Evolutionary conservation across 2,113 vertebrate genomes (phyloP), one percentile per base, ranked within the genome.

Genomic region (Otolemur garnettii): DNA sequence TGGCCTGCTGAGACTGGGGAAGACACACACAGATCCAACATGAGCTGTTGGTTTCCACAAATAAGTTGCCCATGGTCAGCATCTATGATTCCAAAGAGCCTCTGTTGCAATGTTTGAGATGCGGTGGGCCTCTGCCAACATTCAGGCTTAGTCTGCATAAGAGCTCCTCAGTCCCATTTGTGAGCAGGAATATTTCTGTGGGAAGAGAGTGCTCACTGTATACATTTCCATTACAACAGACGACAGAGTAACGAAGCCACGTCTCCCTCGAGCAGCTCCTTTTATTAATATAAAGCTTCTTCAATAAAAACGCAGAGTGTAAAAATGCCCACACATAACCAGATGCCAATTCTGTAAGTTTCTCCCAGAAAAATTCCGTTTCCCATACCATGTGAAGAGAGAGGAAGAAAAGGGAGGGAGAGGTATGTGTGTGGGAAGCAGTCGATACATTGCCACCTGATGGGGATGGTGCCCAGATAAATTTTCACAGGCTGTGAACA

Each of bases 271-370:
- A 97, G 94, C 60, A 87, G 24, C 26, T 53, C 59, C n/a, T 91
- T 94, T 92, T 59, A 96, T 55, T 91, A 98, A 97, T 59, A 96
- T 55, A 92, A 98, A 97, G 22, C 33, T 71, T 95, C 42, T 50
- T 64, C 83, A 96, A 95, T 55, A 91, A 33, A 81, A 60, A 85
- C 50, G 17, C 91, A 18, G 68, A 79, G 22, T 14, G 14, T 79
- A 66, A 79, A 86, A 91, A 55, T 83, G 62, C 18, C 42, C 30
- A 80, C 30, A 33, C 3, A 59, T 19, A 71, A 68, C 6, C 71
- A 72, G 35, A 57, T 2, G 5, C 7, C 42, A 90, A 38, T 3
- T 35, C 50, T 79, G 15, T 60, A 72, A 82, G 35, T 75, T 35
- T 78, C 26, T 3, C 35, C 17, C 0, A 55, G 24, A 24, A 42